Percentiles rank a stretch among this genome's conserved stretches.
Conservation (phyloP, 1,140 invertebrate species). For the Mycetomoellerius zeteki region DNA sequence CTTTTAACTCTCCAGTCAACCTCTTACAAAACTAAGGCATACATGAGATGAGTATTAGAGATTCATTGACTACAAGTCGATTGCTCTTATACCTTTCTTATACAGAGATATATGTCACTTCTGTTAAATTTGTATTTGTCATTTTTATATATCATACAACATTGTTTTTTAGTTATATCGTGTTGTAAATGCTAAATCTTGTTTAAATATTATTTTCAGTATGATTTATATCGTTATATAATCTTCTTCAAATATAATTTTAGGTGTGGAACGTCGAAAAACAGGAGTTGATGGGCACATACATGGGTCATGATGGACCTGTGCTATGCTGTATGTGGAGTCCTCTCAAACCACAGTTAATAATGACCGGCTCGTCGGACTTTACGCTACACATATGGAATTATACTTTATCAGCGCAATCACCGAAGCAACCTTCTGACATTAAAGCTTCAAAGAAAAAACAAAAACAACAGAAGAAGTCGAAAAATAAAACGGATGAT, state of each 20-base stretch:
- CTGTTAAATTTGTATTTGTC: neutral
- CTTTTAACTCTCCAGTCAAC: neutral
- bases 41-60: neutral
- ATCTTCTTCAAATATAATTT: conserved; percentile 58
- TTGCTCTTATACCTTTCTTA: neutral
- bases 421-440: conserved; percentile 67
- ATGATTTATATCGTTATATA: neutral
- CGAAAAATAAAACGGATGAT: conserved; percentile 57
- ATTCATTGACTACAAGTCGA: neutral
- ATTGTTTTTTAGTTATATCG: neutral
- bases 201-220: conserved; percentile 8
- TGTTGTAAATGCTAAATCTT: conserved; percentile 7
- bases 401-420: conserved; percentile 58
- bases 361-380: conserved; percentile 89
- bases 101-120: neutral
- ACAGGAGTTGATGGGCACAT: conserved; percentile 88
- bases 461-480: conserved; percentile 70
- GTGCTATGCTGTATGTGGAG: conserved; percentile 89
- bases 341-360: conserved; percentile 88
- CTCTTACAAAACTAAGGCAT: neutral
- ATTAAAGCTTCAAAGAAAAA: conserved; percentile 35
- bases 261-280: conserved; percentile 92
- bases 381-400: conserved; percentile 89
- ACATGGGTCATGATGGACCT: conserved; percentile 86
- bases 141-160: neutral